Evolutionary conservation across 2,113 vertebrate genomes (phyloP), one percentile per base, ranked within the genome.

Genomic region (Sarotherodon lohbergeri): DNA sequence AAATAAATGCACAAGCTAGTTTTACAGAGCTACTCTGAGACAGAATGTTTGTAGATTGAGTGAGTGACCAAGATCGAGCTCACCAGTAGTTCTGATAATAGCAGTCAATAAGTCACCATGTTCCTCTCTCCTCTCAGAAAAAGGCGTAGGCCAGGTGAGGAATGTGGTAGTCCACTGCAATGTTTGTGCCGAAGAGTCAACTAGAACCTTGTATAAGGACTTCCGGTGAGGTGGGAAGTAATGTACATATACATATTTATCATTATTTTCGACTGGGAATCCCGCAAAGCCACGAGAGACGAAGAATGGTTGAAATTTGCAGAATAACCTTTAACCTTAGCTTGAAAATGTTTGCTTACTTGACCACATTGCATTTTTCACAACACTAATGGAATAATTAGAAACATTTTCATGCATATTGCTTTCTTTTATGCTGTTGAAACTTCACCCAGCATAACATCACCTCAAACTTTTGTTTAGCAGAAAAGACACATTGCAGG

Each of bases 121-220:
- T 68, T 68, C 7, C 19, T 41, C 63, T 22, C 11, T 22, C 63
- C 11, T 68, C 11, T 41, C 34, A 68, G 63, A 2, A 41, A 3
- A 9, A 68, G 19, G 0, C 17, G 41, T 3, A 68, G 19, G 63
- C 63, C 63, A 41, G 36, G 36, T 68, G 63, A 68, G 36, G 63
- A 68, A 68, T 22, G 63, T 68, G 19, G 63, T 68, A 41, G 63
- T 5, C 7, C 36, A 0, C 63, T 8, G 63, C 19, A 41, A 68
- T 41, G 63, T 68, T 68, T 68, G 63, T 68, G 19, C 36, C n/a
- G 6, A 13, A 68, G 36, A 68, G 36, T 39, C 36, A 41, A 41
- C 36, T 2, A 22, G 36, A 68, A 39, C 7, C 11, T 5, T 41
- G 0, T 41, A 12, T 14, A 0, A 14, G 36, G 11, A 14, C 63